Base-by-base conservation (phyloP, 2,113 vertebrate genomes). In the Cynopterus brachyotis region DNA sequence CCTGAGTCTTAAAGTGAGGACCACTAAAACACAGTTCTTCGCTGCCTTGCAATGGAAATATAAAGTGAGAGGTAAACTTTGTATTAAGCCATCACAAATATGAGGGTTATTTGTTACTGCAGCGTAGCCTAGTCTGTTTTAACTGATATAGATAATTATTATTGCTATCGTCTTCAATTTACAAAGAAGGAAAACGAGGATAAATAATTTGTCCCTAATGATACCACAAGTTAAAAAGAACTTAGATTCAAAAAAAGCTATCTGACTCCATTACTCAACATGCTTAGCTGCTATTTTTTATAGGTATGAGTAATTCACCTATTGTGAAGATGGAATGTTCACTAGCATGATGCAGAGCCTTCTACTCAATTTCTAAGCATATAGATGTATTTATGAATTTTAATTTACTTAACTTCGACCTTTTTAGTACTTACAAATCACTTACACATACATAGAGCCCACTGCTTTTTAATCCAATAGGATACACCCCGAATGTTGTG, bases 311-410 rank as follows among this genome's bases (percentile, higher is more conserved):
- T 87, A 72, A 94, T 91, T 64, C 3, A 50, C 9, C 70, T 95
- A n/a, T 32, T 66, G 35, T 88, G 7, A 57, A 88, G 28, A 88
- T 2, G 6, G 5, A 88, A 35, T 83, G 45, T 50, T 45, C 24
- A n/a, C 19, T 73, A 79, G 79, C 28, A 70, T 75, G 19, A 30
- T 83, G 1, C 64, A 32, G 24, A 82, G 47, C 45, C n/a, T 15
- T 92, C 30, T 84, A 69, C n/a, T 89, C 85, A 81, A 76, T 80
- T 92, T 96, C 30, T 93, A 81, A 72, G 42, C 8, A 85, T 62
- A 75, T 4, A 94, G 59, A 86, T 11, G 16, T 86, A 2, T 81
- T 86, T 72, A 40, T 86, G 70, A 55, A 28, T 59, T 69, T 96
- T 70, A 78, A 53, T 87, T 93, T 35, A 89, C 45, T 93, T 55